phyloP scores from a whole-genome alignment of 1,140 invertebrate genomes.

The Centruroides vittatus region DNA sequence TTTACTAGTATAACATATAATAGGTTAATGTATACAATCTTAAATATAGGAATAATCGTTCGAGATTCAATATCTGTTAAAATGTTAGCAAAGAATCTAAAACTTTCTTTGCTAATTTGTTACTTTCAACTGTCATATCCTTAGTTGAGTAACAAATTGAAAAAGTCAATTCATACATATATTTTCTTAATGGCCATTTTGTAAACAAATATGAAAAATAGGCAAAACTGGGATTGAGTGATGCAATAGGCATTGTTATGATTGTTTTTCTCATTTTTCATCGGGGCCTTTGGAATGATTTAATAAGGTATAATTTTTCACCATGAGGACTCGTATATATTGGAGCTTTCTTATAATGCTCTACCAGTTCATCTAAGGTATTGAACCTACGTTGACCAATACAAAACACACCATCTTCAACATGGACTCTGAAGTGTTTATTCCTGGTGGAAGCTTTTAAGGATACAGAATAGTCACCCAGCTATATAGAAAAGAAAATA shows the following conservation, averaged over 20 bases:
- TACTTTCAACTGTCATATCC: no score
- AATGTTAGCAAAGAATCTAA: no score
- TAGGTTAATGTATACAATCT: no score
- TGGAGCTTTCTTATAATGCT: conserved; percentile 95
- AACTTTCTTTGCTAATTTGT: no score
- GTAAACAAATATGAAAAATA: no score
- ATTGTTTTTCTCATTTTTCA: not conserved
- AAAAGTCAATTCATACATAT: no score
- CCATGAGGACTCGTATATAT: conserved; percentile 95
- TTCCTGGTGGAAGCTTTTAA: conserved; percentile 93
- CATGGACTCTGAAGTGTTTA: conserved; percentile 97
- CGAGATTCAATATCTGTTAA: no score
- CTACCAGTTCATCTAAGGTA: conserved; percentile 87
- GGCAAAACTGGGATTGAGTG: no score
- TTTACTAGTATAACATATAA: no score
- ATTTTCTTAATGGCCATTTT: no score
- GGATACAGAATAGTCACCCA: conserved; percentile 96
- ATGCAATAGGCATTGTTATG: not conserved
- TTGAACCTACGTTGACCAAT: conserved; percentile 97
- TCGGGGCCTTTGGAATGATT: conserved; percentile 44
- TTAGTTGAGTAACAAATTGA: no score
- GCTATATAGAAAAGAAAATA: conserved; percentile 42
- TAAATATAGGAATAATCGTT: no score
- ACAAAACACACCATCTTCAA: conserved; percentile 82
- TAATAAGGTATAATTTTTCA: conserved; percentile 80